Base-by-base conservation (phyloP, 2,113 vertebrate species). In the Etia nguti region DNA sequence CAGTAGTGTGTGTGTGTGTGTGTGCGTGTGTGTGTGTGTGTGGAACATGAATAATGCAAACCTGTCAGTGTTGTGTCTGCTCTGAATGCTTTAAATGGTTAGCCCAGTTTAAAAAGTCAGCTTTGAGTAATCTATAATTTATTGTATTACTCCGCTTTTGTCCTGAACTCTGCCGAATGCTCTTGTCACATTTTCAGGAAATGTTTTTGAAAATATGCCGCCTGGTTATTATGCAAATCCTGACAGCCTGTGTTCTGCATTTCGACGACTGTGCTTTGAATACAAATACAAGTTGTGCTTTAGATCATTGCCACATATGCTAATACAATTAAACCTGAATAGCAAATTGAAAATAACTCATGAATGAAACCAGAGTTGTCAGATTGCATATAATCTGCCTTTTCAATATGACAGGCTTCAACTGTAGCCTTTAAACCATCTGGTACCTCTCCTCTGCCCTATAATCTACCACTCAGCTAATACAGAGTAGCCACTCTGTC, bases 91-190 rank as follows among this genome's bases (percentile, higher is more conserved):
- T 93, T 83, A 84, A 90, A 93, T 86, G 93, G 81, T 91, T 88
- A 91, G 86, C 90, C 91, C 90, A 89, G 86, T 92, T 93, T 89
- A 94, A 93, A 77, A 92, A 94, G 93, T 93, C 90, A 91, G 81
- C 89, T 92, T 77, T 90, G 86, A 91, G 84, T 93, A 86, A 94
- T 95, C 88, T 90, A 92, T 95, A 93, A 95, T 94, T 93, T 86
- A 93, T 88, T 79, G 79, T 80, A 85, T 86, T 90, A 81, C 87
- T 59, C 48, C 57, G 80, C 83, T 89, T 88, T 93, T 90, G 90
- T 88, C 86, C 79, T 85, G 87, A 90, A 92, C 89, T 86, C 90
- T 82, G 85, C 57, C 22, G 29, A 86, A 91, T 83, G 73, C 85
- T 90, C 54, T 77, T 57, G 87, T 92, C 90, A 88, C 89, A 90